Conservation (phyloP, 2,888 invertebrate genomes). For the Xylota sylvarum region DNA sequence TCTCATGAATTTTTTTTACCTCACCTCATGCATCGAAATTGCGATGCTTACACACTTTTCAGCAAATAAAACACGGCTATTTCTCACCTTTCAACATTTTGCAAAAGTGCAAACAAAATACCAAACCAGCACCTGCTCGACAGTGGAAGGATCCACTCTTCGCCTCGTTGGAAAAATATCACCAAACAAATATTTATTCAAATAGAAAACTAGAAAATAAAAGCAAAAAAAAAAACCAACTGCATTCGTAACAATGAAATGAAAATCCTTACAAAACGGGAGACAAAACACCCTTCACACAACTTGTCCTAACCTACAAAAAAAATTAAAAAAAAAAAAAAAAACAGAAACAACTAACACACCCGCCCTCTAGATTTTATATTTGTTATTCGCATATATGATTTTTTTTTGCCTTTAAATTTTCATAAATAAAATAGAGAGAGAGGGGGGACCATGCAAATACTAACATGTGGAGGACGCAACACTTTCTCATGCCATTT, state of each 20-base stretch:
- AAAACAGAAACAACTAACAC: constrained; percentile 14
- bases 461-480: constrained; percentile 25
- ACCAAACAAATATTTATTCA: constrained; percentile 54
- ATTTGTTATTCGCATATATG: constrained; percentile 45
- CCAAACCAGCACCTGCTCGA: constrained; percentile 41
- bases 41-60: constrained; percentile 5
- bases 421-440: constrained; percentile 59
- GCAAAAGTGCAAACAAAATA: constrained; percentile 20
- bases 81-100: constrained; percentile 26
- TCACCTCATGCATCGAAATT: constrained; percentile 5
- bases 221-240: constrained; percentile 8
- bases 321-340: constrained; percentile 4
- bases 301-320: constrained; percentile 43
- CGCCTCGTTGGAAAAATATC: constrained; percentile 23
- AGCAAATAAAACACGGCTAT: constrained; percentile 20
- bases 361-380: constrained; percentile 56
- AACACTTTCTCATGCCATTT: constrained; percentile 69
- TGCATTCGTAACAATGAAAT: constrained; percentile 51
- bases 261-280: constrained; percentile 46
- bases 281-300: constrained; percentile 39
- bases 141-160: not conserved
- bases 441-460: constrained; percentile 22
- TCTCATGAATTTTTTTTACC: not conserved
- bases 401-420: constrained; percentile 16
- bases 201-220: constrained; percentile 33